These are phyloP conservation scores for Boloria selene DNA, from an alignment of 2,888 invertebrate genomes.

Conservation along the genomic window DNA sequence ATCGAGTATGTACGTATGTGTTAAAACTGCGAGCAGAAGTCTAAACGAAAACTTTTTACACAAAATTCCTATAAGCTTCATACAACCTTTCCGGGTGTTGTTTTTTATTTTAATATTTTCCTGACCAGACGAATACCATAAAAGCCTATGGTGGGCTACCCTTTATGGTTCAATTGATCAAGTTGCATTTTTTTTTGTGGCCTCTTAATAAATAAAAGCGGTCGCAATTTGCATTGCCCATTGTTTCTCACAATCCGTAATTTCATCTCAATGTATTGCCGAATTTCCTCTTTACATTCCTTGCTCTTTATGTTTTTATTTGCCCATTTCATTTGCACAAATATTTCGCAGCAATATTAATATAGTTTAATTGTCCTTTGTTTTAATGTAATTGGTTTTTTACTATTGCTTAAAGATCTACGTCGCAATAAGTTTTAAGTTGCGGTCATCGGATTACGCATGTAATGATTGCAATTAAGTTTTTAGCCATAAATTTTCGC, in stretches of 20 bases:
- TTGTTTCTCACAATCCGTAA: constrained; percentile 71
- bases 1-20: constrained; percentile 16
- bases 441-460: constrained; percentile 5
- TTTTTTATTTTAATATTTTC: constrained; percentile 58
- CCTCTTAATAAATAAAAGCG: constrained; percentile 64
- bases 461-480: constrained; percentile 11
- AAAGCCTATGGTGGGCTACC: constrained; percentile 49
- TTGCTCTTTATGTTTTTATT: constrained; percentile 52
- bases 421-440: constrained; percentile 12
- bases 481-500: constrained; percentile 7
- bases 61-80: constrained; percentile 46
- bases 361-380: constrained; percentile 37
- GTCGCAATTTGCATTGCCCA: constrained; percentile 74
- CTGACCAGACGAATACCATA: constrained; percentile 61
- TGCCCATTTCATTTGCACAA: constrained; percentile 35
- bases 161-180: constrained; percentile 66
- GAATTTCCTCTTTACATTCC: constrained; percentile 52
- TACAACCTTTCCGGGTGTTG: constrained; percentile 55
- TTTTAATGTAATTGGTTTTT: constrained; percentile 24
- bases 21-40: constrained; percentile 25
- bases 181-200: constrained; percentile 58
- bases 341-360: constrained; percentile 28
- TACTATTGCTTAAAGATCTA: constrained; percentile 14
- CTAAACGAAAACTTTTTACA: constrained; percentile 39
- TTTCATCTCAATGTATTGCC: constrained; percentile 62